Base-by-base conservation (phyloP, 2,113 vertebrate species). In the Anarhynchus alexandrinus region DNA sequence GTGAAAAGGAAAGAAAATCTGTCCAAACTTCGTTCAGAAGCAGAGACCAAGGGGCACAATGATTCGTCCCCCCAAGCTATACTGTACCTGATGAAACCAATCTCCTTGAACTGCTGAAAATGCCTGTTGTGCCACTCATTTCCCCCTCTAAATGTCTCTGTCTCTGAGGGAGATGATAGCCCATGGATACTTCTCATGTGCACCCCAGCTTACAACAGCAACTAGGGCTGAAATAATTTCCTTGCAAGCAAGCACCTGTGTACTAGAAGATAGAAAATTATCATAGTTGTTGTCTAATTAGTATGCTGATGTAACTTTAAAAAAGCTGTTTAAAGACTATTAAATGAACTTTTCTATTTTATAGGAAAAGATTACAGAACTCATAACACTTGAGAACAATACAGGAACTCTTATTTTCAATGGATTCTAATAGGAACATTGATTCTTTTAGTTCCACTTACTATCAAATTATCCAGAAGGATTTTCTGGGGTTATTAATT, bases 401-500 rank as follows among this genome's bases (percentile, higher is more conserved):
- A 69, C 34, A 91, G 30, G 38, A 82, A 26, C 18, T 77, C 29
- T 52, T 76, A 36, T 90, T 93, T 91, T 52, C 51, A 81, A 47
- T 78, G 17, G 66, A 81, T 92, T 90, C 54, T 59, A 73, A 80
- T 49, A 74, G 21, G 59, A 76, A 57, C 23, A n/a, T 47, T 64
- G 55, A 82, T 96, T 87, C 52, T 64, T 82, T 65, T 88, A 79
- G 76, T 76, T 82, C 30, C 62, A 45, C 17, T 86, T 72, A 45
- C 66, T 86, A 67, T 88, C 3, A 27, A 82, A 93, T 61, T 89
- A 82, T 65, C 36, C 43, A 69, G 57, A 86, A 62, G 22, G 9
- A 52, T 96, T 95, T 79, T 57, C 55, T 69, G 79, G 49, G 7
- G 58, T 88, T 91, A 42, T 66, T 94, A 94, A 83, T 91, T 90